Base-by-base conservation (phyloP, 2,888 invertebrate species). In the Ophion costatus region DNA sequence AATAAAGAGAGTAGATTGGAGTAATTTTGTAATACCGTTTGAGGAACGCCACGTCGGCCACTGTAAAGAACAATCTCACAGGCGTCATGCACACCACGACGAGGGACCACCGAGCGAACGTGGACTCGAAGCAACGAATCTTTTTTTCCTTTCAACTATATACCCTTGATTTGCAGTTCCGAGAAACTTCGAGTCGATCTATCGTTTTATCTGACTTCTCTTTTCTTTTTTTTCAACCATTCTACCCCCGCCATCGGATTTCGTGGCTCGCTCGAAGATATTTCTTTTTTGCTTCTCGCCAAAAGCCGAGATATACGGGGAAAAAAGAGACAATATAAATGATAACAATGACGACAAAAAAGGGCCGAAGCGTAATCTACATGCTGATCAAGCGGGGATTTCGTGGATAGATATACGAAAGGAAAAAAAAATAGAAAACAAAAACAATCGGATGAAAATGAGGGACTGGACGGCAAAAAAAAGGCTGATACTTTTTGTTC, bases 361-460 rank as follows among this genome's bases (percentile, higher is more conserved):
- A 51, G n/a, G 74, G 82, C 82, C 57, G 64, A 82, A 85, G 85
- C 85, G 61, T 77, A 77, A 80, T 85, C 82, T 85, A 85, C 82
- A 85, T 85, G 82, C 82, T 67, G 85, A 85, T 59, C 57, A 85
- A 85, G 85, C 85, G 38, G 11, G 51, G 51, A 51, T 80, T 67
- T 69, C 22, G 61, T 80, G 67, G 67, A 63, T 17, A 59, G 33
- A 71, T 22, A 61, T 42, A 51, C 56, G 14, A 38, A 59, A 33
- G 14, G 14, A 78, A 56, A 45, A 66, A 66, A 57, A 80, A 33
- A 66, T 17, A 24, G 9, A 66, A 67, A 45, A 77, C 29, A 79
- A 78, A 77, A 77, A 81, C 74, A 67, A 69, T 63, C 45, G 66
- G 76, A 82, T 45, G 73, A 63, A 42, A 82, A 77, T 63, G 79